Base-by-base conservation (phyloP, 1,140 invertebrate species). In the Lordiphosa stackelbergi region DNA sequence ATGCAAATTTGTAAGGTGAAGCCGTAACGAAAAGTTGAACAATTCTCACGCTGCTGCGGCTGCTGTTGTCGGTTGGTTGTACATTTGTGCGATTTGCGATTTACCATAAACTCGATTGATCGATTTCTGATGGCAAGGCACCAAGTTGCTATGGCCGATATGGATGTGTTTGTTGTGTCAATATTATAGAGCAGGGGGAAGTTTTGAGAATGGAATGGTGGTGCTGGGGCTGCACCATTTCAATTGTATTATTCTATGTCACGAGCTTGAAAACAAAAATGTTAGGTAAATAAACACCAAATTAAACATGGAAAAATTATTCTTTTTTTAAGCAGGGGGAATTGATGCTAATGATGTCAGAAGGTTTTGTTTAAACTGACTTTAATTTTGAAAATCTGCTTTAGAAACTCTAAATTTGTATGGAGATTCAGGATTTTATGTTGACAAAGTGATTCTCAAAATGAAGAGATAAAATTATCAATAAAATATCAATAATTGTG, bases 1-100 rank as follows among this genome's bases (percentile, higher is more conserved):
- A 81, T 81, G 77, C 77, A 83, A 83, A 81, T 83, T 55, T 49
- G 37, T 43, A 36, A 62, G 56, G 66, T 56, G 52, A 42, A 65
- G 68, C 47, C 9, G 22, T 7, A 40, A 37, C 16, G 7, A 40
- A 49, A 40, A 54, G 53, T 49, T 54, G 49, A 55, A 61, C 60
- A 68, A 72, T 81, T 81, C 75, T 83, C 75, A 81, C 75, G 75
- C 58, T 71, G 59, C 37, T 5, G 37, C 24, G 24, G 24, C n/a
- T 9, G 16, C 16, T 19, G 19, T 1, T 24, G 22, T 24, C 5
- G 28, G 34, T 24, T 3, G 28, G 34, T 24, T 34, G 41, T 41
- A 24, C 7, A 31, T 31, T 31, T 31, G 28, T 31, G 28, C 28
- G 28, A 28, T 12, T 22, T 28, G 34, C n/a, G 28, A 37, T 16